Evolutionary conservation across 2,797 vertebrate species (phyloP), one percentile per base, ranked within the genome.

Genomic region (Orientallactaga sibirica): DNA sequence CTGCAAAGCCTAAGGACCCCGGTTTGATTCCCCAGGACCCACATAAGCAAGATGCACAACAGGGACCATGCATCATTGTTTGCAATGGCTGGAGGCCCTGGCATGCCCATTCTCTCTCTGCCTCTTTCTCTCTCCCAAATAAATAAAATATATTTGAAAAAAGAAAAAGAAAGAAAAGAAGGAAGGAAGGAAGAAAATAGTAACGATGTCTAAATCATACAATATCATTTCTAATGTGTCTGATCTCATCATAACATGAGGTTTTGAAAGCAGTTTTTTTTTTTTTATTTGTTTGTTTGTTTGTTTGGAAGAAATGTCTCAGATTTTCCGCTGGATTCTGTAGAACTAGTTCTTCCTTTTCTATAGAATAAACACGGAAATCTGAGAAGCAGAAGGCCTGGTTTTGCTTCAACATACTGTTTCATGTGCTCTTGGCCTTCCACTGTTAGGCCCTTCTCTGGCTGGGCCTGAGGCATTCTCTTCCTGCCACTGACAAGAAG

Each of bases 401-500:
- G 0, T 41, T 20, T 74, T 18, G 7, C 75, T 62, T 67, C 2
- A 15, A 16, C 1, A 3, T 2, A 61, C 20, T 19, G 16, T 0
- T 37, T 86, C 37, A 78, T 3, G 18, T 37, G 0, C 37, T 61
- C 22, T 82, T 43, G 27, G n/a, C 0, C 29, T 64, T 84, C 15
- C 37, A 55, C 48, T 43, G 14, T 22, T 9, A 55, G 77, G 25
- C 24, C 25, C 33, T 8, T 43, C 24, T 22, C 5, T 84, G 43
- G 16, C 9, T 25, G 37, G 12, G 9, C 64, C 27, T 83, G 19
- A n/a, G 14, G 29, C 16, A 5, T 41, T 67, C n/a, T 18, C 64
- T 7, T 24, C 76, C 5, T 22, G 14, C 1, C 33, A 73, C 33
- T 61, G 10, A 24, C 6, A 29, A 66, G 75, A 7, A 61, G 61